Evolutionary conservation across 2,797 vertebrate species (phyloP).

Genomic region (Oreortyx pictus): DNA sequence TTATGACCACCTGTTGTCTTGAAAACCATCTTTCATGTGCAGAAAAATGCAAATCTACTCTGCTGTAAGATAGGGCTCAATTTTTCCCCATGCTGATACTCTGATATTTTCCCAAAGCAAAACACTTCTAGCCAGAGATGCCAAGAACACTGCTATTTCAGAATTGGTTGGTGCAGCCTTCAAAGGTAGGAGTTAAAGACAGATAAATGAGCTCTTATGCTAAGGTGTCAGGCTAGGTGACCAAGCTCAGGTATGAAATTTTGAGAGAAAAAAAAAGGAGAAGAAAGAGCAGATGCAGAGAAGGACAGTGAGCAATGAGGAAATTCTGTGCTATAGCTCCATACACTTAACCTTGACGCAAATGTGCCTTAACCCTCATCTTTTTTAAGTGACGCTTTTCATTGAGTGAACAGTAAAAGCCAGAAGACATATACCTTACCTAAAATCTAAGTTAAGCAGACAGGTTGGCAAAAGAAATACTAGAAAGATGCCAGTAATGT

Average conservation of each 20-base stretch:
- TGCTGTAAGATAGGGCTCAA: background rate
- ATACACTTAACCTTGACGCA: background rate
- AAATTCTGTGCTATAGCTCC: background rate
- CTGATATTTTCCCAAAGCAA: background rate
- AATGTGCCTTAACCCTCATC: background rate
- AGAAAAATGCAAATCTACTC: background rate
- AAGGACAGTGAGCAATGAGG: background rate
- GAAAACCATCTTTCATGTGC: background rate
- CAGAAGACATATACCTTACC: background rate
- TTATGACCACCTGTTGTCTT: background rate
- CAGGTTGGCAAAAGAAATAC: background rate
- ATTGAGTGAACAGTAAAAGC: fast-evolving
- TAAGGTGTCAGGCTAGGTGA: background rate
- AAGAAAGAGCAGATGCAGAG: background rate
- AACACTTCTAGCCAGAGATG: background rate
- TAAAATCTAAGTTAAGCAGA: background rate
- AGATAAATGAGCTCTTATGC: background rate
- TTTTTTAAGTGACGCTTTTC: background rate
- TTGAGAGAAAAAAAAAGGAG: background rate
- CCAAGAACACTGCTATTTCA: background rate
- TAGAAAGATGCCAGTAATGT: background rate
- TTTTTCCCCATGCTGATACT: background rate
- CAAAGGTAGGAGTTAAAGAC: background rate
- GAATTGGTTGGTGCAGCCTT: background rate
- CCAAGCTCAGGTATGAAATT: background rate